These are phyloP conservation scores for Drosophila sordidula DNA, from an alignment of 2,888 invertebrate genomes.

Conservation along the genomic window DNA sequence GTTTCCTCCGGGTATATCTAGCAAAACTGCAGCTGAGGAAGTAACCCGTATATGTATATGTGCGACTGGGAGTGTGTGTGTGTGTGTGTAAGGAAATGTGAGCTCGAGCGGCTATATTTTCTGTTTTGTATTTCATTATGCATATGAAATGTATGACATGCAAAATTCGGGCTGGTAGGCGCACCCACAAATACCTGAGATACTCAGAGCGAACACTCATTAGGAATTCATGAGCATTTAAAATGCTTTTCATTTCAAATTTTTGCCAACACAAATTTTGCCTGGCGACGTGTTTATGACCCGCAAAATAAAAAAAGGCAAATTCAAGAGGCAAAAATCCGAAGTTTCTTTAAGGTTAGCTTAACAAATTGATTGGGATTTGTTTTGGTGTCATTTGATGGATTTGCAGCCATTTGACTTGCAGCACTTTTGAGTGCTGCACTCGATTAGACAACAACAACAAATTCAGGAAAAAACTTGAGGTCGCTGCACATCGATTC, in stretches of 20 bases:
- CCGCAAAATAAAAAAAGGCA: not conserved
- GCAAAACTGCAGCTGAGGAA: slow-evolving; percentile 28
- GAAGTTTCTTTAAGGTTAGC: not conserved
- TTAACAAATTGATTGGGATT: slow-evolving; percentile 4
- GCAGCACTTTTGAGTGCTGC: slow-evolving; percentile 9
- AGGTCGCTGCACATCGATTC: slow-evolving; percentile 42
- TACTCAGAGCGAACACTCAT: slow-evolving; percentile 29
- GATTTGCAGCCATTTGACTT: slow-evolving; percentile 19
- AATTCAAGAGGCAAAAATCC: slow-evolving; percentile 9
- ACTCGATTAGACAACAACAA: slow-evolving; percentile 11
- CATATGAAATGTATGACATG: slow-evolving; percentile 47
- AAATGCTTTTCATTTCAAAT: slow-evolving; percentile 40
- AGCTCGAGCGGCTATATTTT: slow-evolving; percentile 16
- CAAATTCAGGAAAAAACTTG: not conserved
- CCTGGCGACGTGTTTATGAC: slow-evolving; percentile 19
- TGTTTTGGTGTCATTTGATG: slow-evolving; percentile 16
- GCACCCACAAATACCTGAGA: slow-evolving; percentile 8
- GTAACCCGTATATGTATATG: slow-evolving; percentile 15
- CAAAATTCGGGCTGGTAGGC: slow-evolving; percentile 28
- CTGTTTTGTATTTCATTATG: slow-evolving; percentile 61
- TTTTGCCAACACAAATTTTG: slow-evolving; percentile 5
- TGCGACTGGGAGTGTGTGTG: slow-evolving; percentile 15
- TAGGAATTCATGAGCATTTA: slow-evolving; percentile 52
- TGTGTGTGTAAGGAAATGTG: slow-evolving; percentile 16
- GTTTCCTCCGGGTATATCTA: slow-evolving; percentile 17